phyloP scores from a whole-genome alignment of 2,797 vertebrate genomes.

The Premnoplex brunnescens region DNA sequence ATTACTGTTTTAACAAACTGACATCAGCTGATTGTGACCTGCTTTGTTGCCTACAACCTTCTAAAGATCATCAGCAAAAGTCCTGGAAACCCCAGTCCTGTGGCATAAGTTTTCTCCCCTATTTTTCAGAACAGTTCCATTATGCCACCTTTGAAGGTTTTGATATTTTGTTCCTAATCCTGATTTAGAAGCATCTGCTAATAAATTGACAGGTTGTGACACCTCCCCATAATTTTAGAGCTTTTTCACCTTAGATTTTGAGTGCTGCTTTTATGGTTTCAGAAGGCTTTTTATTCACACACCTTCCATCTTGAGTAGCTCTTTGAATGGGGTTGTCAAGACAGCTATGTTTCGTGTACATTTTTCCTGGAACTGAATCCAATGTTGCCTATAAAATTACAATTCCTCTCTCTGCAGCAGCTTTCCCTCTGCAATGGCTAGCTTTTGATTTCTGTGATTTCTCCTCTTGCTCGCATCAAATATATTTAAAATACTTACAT shows the following conservation, averaged over 20 bases:
- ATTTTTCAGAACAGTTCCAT: background rate
- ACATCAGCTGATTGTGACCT: background rate
- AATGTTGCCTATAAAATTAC: constrained; percentile 1
- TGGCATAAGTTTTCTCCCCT: background rate
- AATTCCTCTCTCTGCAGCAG: background rate
- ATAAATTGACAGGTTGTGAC: constrained; percentile 66
- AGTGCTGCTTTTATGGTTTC: constrained; percentile 46
- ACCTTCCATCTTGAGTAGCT: constrained; percentile 38
- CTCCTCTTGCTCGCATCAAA: background rate
- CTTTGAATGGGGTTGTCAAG: constrained; percentile 45
- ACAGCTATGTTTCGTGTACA: constrained; percentile 17
- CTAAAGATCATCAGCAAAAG: background rate
- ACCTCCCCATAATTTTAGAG: constrained; percentile 28
- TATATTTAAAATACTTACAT: background rate
- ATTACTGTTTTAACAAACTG: constrained; percentile 11
- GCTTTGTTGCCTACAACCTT: background rate
- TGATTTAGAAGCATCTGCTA: constrained; percentile 59
- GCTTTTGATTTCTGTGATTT: background rate
- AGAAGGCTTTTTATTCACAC: constrained; percentile 40
- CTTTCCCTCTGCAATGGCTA: background rate
- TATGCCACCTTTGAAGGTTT: background rate
- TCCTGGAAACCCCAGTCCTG: background rate
- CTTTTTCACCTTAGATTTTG: constrained; percentile 31
- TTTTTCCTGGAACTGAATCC: constrained; percentile 40
- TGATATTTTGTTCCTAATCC: constrained; percentile 19